phyloP scores from a whole-genome alignment of 2,888 invertebrate genomes.

The Zeuzera pyrina region DNA sequence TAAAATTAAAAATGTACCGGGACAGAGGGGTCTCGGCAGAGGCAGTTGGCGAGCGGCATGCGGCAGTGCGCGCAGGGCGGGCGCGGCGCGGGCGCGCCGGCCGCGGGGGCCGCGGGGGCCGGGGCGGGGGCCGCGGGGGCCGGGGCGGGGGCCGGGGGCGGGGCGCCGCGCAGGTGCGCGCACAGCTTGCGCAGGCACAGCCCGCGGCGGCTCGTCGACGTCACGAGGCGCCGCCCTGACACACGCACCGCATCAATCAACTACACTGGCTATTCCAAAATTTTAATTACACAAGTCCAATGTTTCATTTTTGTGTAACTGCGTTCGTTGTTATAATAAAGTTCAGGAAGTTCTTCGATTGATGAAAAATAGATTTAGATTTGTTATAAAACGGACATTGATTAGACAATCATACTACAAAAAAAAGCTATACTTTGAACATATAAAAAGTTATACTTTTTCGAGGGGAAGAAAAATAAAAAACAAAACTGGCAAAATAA shows the following conservation, averaged over 20 bases:
- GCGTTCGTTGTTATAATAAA: no score
- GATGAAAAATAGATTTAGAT: no score
- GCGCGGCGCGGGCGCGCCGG: slow-evolving; percentile 5
- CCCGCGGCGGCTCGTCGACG: slow-evolving; percentile 33
- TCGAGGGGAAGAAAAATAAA: no score
- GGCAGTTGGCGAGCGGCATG: slow-evolving; percentile 22
- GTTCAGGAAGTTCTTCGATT: no score
- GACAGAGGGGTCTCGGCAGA: slow-evolving; percentile 30
- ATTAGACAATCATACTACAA: background rate
- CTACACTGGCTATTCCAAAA: no score
- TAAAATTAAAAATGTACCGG: no score
- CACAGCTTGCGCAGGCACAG: slow-evolving; percentile 44
- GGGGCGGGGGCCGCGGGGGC: slow-evolving; percentile 8
- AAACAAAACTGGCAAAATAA: no score
- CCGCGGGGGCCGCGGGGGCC: slow-evolving; percentile 17
- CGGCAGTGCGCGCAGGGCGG: slow-evolving; percentile 16
- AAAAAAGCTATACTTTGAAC: background rate
- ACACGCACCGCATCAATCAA: background rate
- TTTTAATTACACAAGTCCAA: no score
- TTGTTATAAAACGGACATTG: no score
- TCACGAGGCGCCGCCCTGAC: slow-evolving; percentile 36
- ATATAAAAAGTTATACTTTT: no score
- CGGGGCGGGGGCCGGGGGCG: slow-evolving; percentile 14
- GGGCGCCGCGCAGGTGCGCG: slow-evolving; percentile 30
- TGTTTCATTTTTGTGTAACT: no score